Base-by-base conservation (phyloP, 2,113 vertebrate species). In the Anser brachyrhynchus region DNA sequence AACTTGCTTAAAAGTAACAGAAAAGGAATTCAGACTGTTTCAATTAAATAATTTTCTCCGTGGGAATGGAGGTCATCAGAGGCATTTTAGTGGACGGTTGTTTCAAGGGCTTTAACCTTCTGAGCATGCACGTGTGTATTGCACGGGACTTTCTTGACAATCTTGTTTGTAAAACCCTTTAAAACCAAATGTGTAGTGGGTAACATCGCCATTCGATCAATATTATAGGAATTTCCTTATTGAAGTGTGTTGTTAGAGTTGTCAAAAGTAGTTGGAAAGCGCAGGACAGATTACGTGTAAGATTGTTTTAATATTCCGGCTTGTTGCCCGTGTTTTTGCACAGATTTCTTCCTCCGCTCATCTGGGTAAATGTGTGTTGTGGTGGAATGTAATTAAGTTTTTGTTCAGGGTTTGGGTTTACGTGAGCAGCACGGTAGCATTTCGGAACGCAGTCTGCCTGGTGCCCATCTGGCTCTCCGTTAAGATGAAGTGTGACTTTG, bases 111-210 rank as follows among this genome's bases (percentile, higher is more conserved):
- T 59, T 62, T 49, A 61, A 73, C n/a, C 21, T 29, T 25, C 35
- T 51, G 6, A 57, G 66, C 54, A 9, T 13, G 46, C 2, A 2
- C 7, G 7, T 1, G 1, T 29, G 0, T 31, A 5, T 35, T 65
- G 59, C 35, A 9, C 25, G 43, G 26, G 51, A 6, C 31, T 81
- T 81, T 22, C 46, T 44, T 44, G 43, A 44, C 16, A 3, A 44
- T 20, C 41, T 80, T n/a, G 46, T 35, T 22, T 87, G 43, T 84
- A 19, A 31, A 74, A 37, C 19, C 6, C 1, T 0, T 44, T 67
- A 41, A 87, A 92, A 5, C 15, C 26, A 35, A 74, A 18, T 1
- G 6, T 1, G 1, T 13, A 21, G 28, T 15, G 31, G 35, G 31
- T 26, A 28, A 31, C 0, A 6, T 43, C 37, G 13, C 44, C 39